Evolutionary conservation across 1,140 invertebrate species (phyloP), one percentile per base, ranked within the genome.

Genomic region (Lerema accius): DNA sequence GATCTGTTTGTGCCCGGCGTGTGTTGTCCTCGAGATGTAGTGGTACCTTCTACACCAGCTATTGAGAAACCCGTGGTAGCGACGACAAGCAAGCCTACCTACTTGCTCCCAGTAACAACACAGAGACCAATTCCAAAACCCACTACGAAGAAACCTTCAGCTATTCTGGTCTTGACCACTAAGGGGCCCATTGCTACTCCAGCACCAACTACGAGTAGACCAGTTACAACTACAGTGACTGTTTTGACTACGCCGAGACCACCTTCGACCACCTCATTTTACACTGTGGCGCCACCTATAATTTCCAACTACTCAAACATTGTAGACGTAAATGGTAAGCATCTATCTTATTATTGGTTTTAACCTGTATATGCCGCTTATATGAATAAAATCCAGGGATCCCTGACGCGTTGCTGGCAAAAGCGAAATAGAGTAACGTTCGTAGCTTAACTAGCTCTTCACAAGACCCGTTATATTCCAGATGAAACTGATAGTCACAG

Each of bases 1-100:
- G 96, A 95, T 66, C 90, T 98, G 0, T 97, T 98, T 74, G 95
- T 97, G 1, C 97, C 97, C 1, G 97, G 97, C 11, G 96, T 98
- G 1, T 98, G 97, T 78, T 98, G 97, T 89, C 97, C 97, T 0
- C 67, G 92, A 63, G 90, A 93, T 17, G 90, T 77, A 40, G 80
- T 84, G 66, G 80, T 83, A 51, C 80, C 5, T 63, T 84, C 63
- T 23, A 89, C 67, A 65, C 84, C 65, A 75, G 86, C 58, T 56
- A 76, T 51, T 19, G 87, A 91, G 42, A 87, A 76, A 14, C 83
- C 86, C 16, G 68, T 82, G 0, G 37, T 82, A 7, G 63, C 80
- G 0, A 86, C 91, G 6, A 91, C 91, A 0, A 87, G 76, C 35
- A 89, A 87, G 51, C 91, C 88, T 0, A 91, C 85, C 1, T 86